Evolutionary conservation across 2,888 invertebrate species (phyloP).

Genomic region (Gibbula magus): DNA sequence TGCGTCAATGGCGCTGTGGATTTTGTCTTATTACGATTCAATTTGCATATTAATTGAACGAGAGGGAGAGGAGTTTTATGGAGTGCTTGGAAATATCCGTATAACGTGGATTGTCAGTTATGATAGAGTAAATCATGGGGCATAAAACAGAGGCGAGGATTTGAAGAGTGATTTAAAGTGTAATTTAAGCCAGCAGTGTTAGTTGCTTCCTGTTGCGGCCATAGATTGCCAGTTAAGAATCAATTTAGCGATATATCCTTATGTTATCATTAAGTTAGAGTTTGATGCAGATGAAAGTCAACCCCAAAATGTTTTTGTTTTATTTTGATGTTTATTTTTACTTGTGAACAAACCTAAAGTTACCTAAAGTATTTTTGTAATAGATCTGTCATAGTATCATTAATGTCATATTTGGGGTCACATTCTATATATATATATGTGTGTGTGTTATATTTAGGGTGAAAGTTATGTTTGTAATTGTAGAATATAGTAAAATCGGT

Average conservation of each 20-base stretch:
- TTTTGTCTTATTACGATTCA: conserved; percentile 13
- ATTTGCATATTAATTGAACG: conserved; percentile 10
- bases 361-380: too few species aligned
- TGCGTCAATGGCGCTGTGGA: background rate
- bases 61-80: background rate
- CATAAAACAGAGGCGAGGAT: background rate
- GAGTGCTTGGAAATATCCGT: background rate
- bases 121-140: background rate
- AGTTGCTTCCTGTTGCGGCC: background rate
- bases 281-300: too few species aligned
- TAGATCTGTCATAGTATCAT: too few species aligned
- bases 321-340: too few species aligned
- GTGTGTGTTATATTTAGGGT: too few species aligned
- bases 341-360: too few species aligned
- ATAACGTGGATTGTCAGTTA: background rate
- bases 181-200: background rate
- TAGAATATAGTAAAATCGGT: too few species aligned
- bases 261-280: background rate
- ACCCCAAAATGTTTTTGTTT: too few species aligned
- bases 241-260: conserved; percentile 2
- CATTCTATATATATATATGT: too few species aligned
- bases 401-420: too few species aligned
- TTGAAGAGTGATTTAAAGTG: conserved; percentile 12
- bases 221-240: conserved; percentile 1
- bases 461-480: too few species aligned